Evolutionary conservation across 2,888 invertebrate species (phyloP).

Genomic region (Calephelis perditalis): DNA sequence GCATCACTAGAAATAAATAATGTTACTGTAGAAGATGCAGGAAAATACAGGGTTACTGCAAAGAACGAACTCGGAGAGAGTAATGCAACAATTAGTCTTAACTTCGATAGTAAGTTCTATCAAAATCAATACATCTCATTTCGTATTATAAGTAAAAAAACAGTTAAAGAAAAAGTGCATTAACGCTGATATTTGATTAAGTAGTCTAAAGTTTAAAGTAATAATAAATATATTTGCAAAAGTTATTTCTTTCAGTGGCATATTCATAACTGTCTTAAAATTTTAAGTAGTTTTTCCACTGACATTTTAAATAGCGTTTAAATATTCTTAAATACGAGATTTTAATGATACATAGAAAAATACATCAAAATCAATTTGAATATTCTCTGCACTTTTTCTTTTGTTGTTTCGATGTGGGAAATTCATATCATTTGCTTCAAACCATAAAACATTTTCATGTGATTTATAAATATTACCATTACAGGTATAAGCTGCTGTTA

Average conservation of each 20-base stretch:
- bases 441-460: background rate
- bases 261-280: no score
- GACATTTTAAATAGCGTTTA: no score
- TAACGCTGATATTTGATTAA: no score
- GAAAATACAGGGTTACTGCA: slow-evolving; percentile 97
- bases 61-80: slow-evolving; percentile 99
- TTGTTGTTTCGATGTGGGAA: background rate
- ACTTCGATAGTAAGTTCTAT: slow-evolving; percentile 95
- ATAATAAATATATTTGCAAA: no score
- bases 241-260: no score
- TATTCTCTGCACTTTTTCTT: slow-evolving; percentile 2
- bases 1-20: slow-evolving; percentile 95
- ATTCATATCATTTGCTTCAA: background rate
- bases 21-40: slow-evolving; percentile 97
- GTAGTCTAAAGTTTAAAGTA: no score
- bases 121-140: background rate
- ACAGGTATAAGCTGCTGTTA: background rate
- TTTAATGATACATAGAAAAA: no score
- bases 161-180: background rate
- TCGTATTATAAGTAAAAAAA: background rate
- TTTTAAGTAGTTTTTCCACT: no score
- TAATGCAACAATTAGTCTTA: slow-evolving; percentile 97
- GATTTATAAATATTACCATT: background rate
- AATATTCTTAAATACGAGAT: no score
- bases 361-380: no score